phyloP scores from a whole-genome alignment of 2,888 invertebrate genomes.

The Mesoligia furuncula region DNA sequence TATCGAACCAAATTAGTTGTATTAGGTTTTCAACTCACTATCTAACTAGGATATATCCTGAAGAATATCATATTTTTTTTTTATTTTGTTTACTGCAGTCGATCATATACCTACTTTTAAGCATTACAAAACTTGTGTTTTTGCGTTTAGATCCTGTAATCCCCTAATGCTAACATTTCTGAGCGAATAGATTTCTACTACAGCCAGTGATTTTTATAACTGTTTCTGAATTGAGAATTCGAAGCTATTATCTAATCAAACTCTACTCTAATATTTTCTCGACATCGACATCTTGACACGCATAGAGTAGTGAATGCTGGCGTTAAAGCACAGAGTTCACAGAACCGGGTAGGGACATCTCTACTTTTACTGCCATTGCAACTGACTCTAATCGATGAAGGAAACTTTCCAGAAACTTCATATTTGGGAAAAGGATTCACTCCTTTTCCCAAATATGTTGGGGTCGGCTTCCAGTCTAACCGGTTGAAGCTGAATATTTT shows the following conservation, averaged over 20 bases:
- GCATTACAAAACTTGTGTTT: too few species aligned
- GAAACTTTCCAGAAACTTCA: background rate
- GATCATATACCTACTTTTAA: too few species aligned
- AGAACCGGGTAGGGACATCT: background rate
- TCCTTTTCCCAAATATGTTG: too few species aligned
- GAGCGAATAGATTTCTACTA: constrained; percentile 5
- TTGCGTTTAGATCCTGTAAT: too few species aligned
- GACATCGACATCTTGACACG: background rate
- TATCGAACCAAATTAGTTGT: too few species aligned
- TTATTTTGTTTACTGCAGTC: too few species aligned
- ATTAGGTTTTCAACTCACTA: too few species aligned
- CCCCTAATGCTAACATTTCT: background rate
- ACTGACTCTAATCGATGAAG: background rate
- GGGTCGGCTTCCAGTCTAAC: background rate
- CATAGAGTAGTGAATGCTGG: too few species aligned
- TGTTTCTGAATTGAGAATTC: background rate
- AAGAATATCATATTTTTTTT: too few species aligned
- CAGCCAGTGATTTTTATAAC: background rate
- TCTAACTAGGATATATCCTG: too few species aligned
- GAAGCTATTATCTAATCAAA: background rate
- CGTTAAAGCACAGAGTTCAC: background rate
- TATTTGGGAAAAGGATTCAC: too few species aligned
- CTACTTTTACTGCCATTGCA: background rate
- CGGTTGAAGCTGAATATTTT: too few species aligned
- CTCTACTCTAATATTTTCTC: background rate